Percentiles rank a stretch among this genome's conserved stretches.
phyloP scores from a whole-genome alignment of 2,113 vertebrate genomes.

The Gallinago undulata region DNA sequence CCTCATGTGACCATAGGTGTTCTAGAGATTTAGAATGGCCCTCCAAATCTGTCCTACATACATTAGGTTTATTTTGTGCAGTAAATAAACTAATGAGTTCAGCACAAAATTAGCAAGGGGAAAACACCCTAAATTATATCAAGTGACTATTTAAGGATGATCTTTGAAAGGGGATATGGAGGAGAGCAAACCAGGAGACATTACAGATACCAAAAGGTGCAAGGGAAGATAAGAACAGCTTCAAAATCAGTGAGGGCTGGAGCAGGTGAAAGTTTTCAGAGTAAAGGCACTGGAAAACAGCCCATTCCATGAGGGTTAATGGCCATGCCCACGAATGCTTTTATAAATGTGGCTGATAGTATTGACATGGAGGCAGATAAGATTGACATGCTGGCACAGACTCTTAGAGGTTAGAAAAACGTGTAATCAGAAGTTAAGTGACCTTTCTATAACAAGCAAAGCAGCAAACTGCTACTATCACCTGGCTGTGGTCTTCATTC shows the following conservation, averaged over 20 bases:
- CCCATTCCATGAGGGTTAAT: neutral
- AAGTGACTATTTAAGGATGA: neutral
- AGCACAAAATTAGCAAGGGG: neutral
- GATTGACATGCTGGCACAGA: neutral
- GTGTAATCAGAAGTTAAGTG: neutral
- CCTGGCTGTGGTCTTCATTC: neutral
- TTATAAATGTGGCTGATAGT: neutral
- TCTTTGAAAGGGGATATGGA: neutral
- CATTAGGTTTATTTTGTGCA: neutral
- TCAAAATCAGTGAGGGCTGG: neutral
- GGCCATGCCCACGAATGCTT: neutral
- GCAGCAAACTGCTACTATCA: neutral
- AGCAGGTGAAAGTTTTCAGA: neutral
- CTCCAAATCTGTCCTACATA: neutral
- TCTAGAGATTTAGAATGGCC: neutral
- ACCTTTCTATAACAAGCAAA: neutral
- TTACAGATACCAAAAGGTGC: neutral
- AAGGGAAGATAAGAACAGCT: neutral
- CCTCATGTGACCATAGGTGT: rapidly evolving
- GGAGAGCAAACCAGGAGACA: neutral
- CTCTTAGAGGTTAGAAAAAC: neutral
- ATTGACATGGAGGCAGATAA: rapidly evolving
- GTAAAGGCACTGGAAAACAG: neutral
- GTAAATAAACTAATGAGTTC: neutral
- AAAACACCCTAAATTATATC: rapidly evolving